Percentiles rank a stretch among this genome's conserved stretches.
phyloP scores from a whole-genome alignment of 2,113 vertebrate species.

The Thamnophis sirtalis region DNA sequence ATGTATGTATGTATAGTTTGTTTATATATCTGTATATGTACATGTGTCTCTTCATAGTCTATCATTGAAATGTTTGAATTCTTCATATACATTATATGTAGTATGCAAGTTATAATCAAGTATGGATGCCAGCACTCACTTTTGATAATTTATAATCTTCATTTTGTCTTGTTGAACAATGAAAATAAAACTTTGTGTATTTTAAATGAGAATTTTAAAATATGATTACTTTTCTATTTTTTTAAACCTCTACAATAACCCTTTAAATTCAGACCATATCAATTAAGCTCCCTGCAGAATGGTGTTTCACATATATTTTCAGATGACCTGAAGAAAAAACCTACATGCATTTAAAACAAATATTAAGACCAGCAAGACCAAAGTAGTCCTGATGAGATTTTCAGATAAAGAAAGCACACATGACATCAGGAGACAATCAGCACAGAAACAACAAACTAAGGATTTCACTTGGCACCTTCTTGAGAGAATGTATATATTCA shows the following conservation, averaged over 20 bases:
- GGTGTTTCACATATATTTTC: not conserved
- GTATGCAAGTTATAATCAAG: constrained; percentile 33
- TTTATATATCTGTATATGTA: constrained; percentile 44
- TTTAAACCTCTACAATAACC: not conserved
- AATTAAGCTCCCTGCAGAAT: no score
- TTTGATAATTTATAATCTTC: constrained; percentile 57
- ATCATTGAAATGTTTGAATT: constrained; percentile 44
- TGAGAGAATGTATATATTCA: not conserved
- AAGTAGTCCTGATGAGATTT: not conserved
- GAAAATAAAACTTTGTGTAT: constrained; percentile 58
- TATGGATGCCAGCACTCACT: constrained; percentile 50
- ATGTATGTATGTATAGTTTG: constrained; percentile 41
- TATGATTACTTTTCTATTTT: constrained; percentile 39
- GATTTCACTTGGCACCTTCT: not conserved
- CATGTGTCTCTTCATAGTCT: constrained; percentile 44
- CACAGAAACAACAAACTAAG: not conserved
- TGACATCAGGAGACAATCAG: not conserved
- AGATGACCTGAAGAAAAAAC: not conserved
- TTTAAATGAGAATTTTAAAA: constrained; percentile 59
- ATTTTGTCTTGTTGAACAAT: constrained; percentile 57
- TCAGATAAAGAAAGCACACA: not conserved
- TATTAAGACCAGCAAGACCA: not conserved
- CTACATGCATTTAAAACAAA: not conserved
- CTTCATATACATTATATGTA: constrained; percentile 47
- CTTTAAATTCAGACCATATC: not conserved